phyloP scores from a whole-genome alignment of 2,888 invertebrate species.

The Athalia rosae region DNA sequence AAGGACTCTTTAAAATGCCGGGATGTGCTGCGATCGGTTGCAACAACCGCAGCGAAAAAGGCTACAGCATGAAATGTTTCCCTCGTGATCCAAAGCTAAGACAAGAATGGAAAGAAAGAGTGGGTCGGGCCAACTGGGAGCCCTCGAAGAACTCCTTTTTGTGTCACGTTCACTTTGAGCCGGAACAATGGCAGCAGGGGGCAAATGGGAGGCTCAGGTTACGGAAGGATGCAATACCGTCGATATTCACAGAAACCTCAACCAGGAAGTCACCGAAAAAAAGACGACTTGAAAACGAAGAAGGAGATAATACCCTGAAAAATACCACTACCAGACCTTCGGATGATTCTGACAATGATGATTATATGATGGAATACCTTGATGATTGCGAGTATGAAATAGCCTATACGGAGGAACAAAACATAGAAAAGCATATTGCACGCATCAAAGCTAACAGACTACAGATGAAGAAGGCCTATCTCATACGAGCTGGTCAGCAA shows the following conservation, averaged over 20 bases:
- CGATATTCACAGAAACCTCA: slow-evolving; percentile 66
- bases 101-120: slow-evolving; percentile 68
- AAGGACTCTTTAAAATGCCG: slow-evolving; percentile 62
- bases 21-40: slow-evolving; percentile 71
- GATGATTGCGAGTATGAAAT: slow-evolving; percentile 19
- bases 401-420: not conserved
- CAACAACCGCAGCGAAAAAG: slow-evolving; percentile 70
- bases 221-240: slow-evolving; percentile 67
- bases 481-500: not conserved
- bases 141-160: slow-evolving; percentile 70
- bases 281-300: slow-evolving; percentile 51
- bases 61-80: slow-evolving; percentile 71
- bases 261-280: slow-evolving; percentile 67
- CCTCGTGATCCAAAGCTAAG: slow-evolving; percentile 68
- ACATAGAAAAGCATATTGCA: not conserved
- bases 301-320: not conserved
- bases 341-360: not conserved
- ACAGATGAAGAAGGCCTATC: not conserved
- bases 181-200: slow-evolving; percentile 65
- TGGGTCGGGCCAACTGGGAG: slow-evolving; percentile 69
- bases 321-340: not conserved
- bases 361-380: slow-evolving; percentile 24
- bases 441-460: too few species aligned
- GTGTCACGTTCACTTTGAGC: slow-evolving; percentile 69
- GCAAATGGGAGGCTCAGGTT: slow-evolving; percentile 63